Evolutionary conservation across 2,113 vertebrate species (phyloP).

Genomic region (Cyprinodon tularosa): DNA sequence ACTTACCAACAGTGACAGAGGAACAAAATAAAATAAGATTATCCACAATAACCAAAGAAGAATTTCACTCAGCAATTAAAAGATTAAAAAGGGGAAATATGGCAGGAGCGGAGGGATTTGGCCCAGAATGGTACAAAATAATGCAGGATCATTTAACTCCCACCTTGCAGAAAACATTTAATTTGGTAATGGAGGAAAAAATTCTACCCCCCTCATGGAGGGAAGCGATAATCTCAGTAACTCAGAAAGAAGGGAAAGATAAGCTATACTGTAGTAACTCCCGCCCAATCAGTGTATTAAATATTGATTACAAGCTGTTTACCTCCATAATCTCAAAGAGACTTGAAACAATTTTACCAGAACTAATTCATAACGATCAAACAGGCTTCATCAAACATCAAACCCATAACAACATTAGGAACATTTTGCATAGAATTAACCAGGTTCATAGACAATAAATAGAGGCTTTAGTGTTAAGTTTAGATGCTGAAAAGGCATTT

Average conservation of each 20-base stretch:
- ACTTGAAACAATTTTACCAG: no score
- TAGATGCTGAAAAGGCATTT: not conserved
- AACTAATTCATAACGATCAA: no score
- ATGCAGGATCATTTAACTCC: not conserved
- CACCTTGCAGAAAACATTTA: slow-evolving; percentile 1
- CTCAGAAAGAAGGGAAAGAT: not conserved
- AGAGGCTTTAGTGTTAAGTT: no score
- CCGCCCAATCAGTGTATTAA: not conserved
- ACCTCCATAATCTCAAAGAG: not conserved
- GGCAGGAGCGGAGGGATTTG: not conserved
- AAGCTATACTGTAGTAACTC: not conserved
- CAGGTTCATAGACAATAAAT: not conserved
- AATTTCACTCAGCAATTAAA: not conserved
- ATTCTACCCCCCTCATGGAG: not conserved
- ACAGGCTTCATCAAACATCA: not conserved
- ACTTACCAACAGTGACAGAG: not conserved
- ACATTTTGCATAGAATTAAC: not conserved
- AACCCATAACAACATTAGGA: not conserved
- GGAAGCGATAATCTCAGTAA: not conserved
- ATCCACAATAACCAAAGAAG: slow-evolving; percentile 8
- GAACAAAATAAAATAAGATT: not conserved
- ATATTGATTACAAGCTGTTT: not conserved
- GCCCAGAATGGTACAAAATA: slow-evolving; percentile 11
- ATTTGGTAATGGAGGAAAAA: slow-evolving; percentile 12
- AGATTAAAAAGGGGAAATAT: not conserved